Evolutionary conservation across 2,888 invertebrate species (phyloP).

Genomic region (Odontothrips loti): DNA sequence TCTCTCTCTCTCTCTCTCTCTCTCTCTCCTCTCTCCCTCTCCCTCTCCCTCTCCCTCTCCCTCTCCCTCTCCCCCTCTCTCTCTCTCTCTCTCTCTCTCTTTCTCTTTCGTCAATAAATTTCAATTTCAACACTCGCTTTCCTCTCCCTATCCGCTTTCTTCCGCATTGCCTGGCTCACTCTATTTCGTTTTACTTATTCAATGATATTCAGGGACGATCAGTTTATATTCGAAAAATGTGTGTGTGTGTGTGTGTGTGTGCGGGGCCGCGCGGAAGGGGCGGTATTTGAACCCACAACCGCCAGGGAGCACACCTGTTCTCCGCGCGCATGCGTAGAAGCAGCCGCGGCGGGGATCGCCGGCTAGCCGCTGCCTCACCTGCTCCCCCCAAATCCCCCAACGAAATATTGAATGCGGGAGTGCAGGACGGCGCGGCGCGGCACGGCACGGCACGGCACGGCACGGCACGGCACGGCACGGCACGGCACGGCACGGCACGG

Average conservation of each 20-base stretch:
- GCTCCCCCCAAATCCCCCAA: neutral
- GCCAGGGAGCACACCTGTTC: neutral
- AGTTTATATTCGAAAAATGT: too few relatives aligned
- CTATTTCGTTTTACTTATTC: neutral
- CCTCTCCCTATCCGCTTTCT: neutral
- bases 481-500: neutral
- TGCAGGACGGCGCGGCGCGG: neutral
- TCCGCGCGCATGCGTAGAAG: neutral
- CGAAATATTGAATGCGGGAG: conserved; percentile 16
- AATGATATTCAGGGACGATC: too few relatives aligned
- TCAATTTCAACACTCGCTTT: neutral
- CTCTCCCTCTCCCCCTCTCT: too few relatives aligned
- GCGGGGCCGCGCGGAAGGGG: too few relatives aligned
- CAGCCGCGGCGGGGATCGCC: too few relatives aligned
- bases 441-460: neutral
- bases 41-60: neutral
- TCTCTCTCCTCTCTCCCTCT: neutral
- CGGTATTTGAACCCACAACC: too few relatives aligned
- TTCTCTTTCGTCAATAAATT: neutral
- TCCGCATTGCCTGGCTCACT: neutral
- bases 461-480: too few relatives aligned
- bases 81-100: too few relatives aligned
- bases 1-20: neutral
- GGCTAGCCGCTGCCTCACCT: neutral
- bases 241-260: too few relatives aligned